A percentile compares a stretch with the other conserved stretches of the same genome.
These are phyloP conservation scores for Petrophora chlorosata DNA, from an alignment of 2,888 invertebrate genomes.

Conservation along the genomic window DNA sequence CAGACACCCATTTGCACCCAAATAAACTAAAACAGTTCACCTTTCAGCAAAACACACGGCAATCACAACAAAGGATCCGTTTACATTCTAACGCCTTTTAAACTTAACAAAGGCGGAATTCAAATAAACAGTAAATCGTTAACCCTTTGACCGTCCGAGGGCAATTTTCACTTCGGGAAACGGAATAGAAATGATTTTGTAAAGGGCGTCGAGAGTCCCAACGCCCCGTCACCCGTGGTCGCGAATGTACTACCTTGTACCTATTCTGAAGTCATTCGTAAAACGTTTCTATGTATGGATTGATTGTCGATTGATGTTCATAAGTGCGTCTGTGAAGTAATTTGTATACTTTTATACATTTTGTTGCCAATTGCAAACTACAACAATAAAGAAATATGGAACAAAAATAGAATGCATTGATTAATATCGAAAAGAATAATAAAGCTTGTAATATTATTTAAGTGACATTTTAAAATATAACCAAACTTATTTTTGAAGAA, in stretches of 20 bases:
- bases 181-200: conserved; percentile 78
- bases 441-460: too few relatives aligned
- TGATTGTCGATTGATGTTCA: too few relatives aligned
- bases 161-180: conserved; percentile 81
- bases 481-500: too few relatives aligned
- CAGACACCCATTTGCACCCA: conserved; percentile 9
- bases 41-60: conserved; percentile 59
- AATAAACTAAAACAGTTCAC: conserved; percentile 42
- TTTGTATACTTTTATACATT: too few relatives aligned
- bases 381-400: too few relatives aligned
- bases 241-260: conserved; percentile 32
- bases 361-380: too few relatives aligned
- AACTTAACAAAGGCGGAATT: conserved; percentile 81
- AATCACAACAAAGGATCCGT: conserved; percentile 78
- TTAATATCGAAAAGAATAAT: too few relatives aligned
- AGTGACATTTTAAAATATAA: too few relatives aligned
- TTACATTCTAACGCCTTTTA: conserved; percentile 81
- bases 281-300: too few relatives aligned
- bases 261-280: conserved; percentile 46
- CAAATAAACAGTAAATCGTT: conserved; percentile 81
- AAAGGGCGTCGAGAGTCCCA: conserved; percentile 63
- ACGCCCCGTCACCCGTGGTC: conserved; percentile 49
- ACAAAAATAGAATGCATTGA: too few relatives aligned
- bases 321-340: too few relatives aligned
- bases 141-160: conserved; percentile 82